A percentile compares a stretch with the other conserved stretches of the same genome.
These are phyloP conservation scores for Chalcosyrphus nemorum DNA, from an alignment of 2,888 invertebrate species.

Conservation along the genomic window DNA sequence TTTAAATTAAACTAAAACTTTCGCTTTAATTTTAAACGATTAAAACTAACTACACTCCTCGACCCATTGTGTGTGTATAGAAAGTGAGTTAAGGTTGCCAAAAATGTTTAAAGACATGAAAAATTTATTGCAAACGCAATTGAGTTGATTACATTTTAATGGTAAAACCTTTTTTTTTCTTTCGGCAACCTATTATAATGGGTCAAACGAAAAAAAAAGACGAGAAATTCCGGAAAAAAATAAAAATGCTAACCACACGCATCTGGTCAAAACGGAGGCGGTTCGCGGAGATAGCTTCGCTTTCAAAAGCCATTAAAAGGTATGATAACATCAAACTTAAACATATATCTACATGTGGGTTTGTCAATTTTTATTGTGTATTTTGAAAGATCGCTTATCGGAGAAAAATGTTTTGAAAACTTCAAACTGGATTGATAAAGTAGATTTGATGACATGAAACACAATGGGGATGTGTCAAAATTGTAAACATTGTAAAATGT, in stretches of 20 bases:
- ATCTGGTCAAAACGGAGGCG: conserved; percentile 6
- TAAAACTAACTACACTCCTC: background rate
- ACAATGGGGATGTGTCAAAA: no score
- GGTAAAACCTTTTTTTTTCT: background rate
- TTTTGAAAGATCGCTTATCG: conserved; percentile 11
- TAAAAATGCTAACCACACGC: conserved; percentile 12
- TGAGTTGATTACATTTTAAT: conserved; percentile 35
- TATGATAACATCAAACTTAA: background rate
- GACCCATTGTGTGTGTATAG: background rate
- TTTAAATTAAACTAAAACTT: conserved; percentile 52
- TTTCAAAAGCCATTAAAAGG: conserved; percentile 4
- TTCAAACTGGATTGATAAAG: no score
- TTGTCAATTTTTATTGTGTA: conserved; percentile 5
- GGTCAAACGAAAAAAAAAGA: background rate
- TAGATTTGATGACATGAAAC: no score
- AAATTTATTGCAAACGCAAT: background rate
- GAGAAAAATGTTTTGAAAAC: no score
- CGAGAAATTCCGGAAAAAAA: conserved; percentile 6
- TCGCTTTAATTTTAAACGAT: conserved; percentile 50
- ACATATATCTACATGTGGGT: background rate
- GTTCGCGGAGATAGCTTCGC: background rate
- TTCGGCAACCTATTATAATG: background rate
- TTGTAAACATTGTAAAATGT: no score
- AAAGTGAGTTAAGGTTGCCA: conserved; percentile 4
- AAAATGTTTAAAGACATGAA: conserved; percentile 9